A percentile compares a stretch with the other conserved stretches of the same genome.
Evolutionary conservation across 2,113 vertebrate genomes (phyloP).

Genomic region (Saccopteryx leptura): DNA sequence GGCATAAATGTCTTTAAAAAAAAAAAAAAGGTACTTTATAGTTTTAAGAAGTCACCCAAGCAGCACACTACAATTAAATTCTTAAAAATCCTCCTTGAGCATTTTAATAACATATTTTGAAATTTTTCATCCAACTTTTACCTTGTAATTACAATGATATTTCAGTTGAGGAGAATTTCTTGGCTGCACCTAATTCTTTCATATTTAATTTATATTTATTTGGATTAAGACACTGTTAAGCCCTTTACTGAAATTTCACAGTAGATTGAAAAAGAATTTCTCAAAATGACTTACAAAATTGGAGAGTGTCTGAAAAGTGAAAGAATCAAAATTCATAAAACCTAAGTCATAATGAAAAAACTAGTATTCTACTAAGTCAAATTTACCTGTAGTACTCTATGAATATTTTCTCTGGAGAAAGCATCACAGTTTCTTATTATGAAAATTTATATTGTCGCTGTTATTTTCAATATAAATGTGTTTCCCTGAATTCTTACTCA

Average conservation of each 20-base stretch:
- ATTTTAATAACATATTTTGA: conserved; percentile 48
- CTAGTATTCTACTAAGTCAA: neutral
- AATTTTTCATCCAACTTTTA: neutral
- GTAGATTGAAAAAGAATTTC: conserved; percentile 36
- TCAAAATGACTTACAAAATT: conserved; percentile 29
- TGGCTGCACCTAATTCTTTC: neutral
- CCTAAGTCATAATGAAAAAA: neutral
- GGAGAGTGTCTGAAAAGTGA: neutral
- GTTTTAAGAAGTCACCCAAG: conserved; percentile 10
- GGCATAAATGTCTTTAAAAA: neutral
- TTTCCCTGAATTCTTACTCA: neutral
- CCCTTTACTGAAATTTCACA: conserved; percentile 29
- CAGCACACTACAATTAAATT: neutral
- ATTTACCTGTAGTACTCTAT: neutral
- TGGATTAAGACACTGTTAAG: conserved; percentile 8
- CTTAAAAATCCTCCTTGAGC: conserved; percentile 28
- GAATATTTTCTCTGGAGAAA: neutral
- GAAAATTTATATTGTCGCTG: conserved; percentile 3
- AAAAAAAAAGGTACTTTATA: neutral
- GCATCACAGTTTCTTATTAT: neutral
- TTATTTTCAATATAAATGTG: neutral
- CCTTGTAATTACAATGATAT: neutral
- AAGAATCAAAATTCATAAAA: conserved; percentile 15
- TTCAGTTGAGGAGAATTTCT: neutral
- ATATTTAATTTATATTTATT: conserved; percentile 28